These are phyloP conservation scores for Pangasius mekongensis DNA, from an alignment of 2,797 vertebrate species.

Conservation along the genomic window DNA sequence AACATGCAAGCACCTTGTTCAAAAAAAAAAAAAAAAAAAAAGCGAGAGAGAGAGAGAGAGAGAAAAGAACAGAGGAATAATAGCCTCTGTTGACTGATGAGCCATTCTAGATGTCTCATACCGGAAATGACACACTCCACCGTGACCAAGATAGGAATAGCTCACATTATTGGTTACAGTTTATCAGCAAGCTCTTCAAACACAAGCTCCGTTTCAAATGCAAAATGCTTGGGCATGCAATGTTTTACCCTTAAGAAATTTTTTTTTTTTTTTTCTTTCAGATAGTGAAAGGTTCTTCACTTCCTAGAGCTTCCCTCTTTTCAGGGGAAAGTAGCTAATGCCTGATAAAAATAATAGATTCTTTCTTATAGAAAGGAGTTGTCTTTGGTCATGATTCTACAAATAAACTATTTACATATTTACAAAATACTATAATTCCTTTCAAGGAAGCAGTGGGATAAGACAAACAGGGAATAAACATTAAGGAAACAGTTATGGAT, in stretches of 20 bases:
- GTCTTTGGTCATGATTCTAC: not conserved
- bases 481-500: not conserved
- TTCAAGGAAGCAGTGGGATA: too few species aligned
- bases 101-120: constrained; percentile 36
- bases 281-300: not conserved
- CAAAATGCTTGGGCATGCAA: not conserved
- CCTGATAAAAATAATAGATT: too few species aligned
- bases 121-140: constrained; percentile 49
- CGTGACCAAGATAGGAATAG: constrained; percentile 39
- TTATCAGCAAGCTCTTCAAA: constrained; percentile 31
- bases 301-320: not conserved
- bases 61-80: not conserved
- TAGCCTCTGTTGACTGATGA: constrained; percentile 30
- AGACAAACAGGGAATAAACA: not conserved
- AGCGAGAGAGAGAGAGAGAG: too few species aligned
- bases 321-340: not conserved
- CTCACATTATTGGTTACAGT: constrained; percentile 34
- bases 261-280: not conserved
- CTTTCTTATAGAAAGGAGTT: too few species aligned
- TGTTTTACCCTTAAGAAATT: not conserved
- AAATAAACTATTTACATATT: not conserved
- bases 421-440: not conserved
- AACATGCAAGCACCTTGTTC: constrained; percentile 8
- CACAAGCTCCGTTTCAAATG: constrained; percentile 18
- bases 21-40: not conserved